A percentile compares a stretch with the other conserved stretches of the same genome.
phyloP scores from a whole-genome alignment of 2,888 invertebrate genomes.

The Andricus quercusramuli region DNA sequence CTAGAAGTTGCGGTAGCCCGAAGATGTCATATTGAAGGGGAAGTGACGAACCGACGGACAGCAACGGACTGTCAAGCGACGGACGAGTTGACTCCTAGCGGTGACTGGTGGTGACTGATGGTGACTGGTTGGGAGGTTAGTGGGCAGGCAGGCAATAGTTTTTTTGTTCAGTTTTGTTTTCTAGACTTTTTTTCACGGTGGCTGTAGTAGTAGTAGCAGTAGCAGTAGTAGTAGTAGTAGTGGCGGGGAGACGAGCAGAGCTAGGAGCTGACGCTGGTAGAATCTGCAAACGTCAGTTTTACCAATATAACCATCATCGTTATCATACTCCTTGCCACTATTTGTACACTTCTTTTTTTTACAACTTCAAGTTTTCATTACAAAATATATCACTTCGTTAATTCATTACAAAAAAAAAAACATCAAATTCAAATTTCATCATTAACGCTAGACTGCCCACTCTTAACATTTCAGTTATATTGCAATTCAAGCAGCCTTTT shows the following conservation, averaged over 20 bases:
- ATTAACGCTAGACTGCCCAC: slow-evolving; percentile 70
- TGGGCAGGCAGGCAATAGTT: slow-evolving; percentile 76
- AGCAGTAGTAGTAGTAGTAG: slow-evolving; percentile 69
- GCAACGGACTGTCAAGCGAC: slow-evolving; percentile 63
- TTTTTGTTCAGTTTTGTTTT: slow-evolving; percentile 73
- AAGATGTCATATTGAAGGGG: slow-evolving; percentile 72
- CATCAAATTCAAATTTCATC: slow-evolving; percentile 31
- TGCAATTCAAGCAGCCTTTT: slow-evolving; percentile 9
- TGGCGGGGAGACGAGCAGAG: slow-evolving; percentile 78
- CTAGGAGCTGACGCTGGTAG: slow-evolving; percentile 78
- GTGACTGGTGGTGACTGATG: slow-evolving; percentile 78
- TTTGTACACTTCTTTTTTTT: slow-evolving; percentile 45
- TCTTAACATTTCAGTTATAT: slow-evolving; percentile 58
- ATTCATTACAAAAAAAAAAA: slow-evolving; percentile 22
- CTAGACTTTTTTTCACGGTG: slow-evolving; percentile 76
- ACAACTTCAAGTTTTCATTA: slow-evolving; percentile 43
- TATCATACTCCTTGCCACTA: slow-evolving; percentile 72
- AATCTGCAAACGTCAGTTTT: slow-evolving; percentile 79
- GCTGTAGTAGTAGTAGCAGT: slow-evolving; percentile 73
- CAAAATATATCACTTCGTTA: slow-evolving; percentile 35
- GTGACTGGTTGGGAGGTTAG: slow-evolving; percentile 78
- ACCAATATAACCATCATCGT: slow-evolving; percentile 73
- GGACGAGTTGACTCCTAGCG: slow-evolving; percentile 70
- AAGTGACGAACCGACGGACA: slow-evolving; percentile 56
- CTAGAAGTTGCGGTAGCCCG: slow-evolving; percentile 73